Evolutionary conservation across 2,113 vertebrate genomes (phyloP).

Genomic region (Psettodes erumei): DNA sequence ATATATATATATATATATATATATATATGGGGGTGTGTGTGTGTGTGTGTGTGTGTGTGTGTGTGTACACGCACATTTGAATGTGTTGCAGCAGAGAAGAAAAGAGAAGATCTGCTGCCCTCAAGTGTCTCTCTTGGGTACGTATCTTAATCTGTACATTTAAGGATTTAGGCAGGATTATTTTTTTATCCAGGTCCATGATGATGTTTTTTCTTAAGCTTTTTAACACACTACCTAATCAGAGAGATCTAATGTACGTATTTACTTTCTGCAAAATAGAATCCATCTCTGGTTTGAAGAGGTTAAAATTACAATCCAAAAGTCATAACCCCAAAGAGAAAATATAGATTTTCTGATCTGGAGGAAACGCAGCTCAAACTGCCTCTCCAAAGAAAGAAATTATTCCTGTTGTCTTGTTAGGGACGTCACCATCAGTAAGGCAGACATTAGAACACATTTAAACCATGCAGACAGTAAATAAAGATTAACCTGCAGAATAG

Average conservation of each 20-base stretch:
- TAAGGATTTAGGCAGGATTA: neutral
- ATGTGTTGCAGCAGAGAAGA: neutral
- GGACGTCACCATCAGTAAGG: neutral
- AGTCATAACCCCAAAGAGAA: neutral
- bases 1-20: neutral
- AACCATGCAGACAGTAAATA: neutral
- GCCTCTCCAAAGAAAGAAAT: neutral
- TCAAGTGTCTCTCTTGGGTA: conserved; percentile 59
- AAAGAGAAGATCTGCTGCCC: conserved; percentile 62
- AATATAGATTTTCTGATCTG: neutral
- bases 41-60: too few relatives aligned
- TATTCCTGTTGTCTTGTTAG: too few relatives aligned
- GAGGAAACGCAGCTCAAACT: conserved; percentile 22
- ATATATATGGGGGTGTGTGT: too few relatives aligned
- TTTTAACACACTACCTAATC: neutral
- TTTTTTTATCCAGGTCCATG: neutral
- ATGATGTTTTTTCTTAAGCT: too few relatives aligned
- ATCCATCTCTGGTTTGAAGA: neutral
- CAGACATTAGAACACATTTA: neutral
- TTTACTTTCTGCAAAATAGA: neutral
- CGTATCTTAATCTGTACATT: neutral
- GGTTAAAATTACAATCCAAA: neutral
- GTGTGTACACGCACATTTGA: neutral
- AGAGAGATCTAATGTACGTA: neutral
- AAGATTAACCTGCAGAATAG: neutral